These are phyloP conservation scores for Monodelphis domestica DNA, from an alignment of 2,797 vertebrate species.

Conservation along the genomic window DNA sequence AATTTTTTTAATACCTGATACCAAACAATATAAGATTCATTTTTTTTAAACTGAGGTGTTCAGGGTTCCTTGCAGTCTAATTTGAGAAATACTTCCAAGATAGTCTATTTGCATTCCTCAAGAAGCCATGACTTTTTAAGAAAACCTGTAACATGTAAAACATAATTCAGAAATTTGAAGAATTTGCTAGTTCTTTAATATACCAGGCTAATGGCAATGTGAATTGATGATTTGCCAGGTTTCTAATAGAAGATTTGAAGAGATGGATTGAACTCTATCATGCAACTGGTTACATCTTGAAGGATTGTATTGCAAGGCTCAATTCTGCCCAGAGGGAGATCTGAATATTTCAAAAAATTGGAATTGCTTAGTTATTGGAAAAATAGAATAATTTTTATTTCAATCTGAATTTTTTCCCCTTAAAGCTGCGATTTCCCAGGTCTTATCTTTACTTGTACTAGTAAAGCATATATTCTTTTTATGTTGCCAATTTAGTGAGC, in stretches of 20 bases:
- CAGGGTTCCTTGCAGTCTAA: neutral
- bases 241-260: constrained; percentile 17
- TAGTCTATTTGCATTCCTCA: constrained; percentile 67
- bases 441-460: neutral
- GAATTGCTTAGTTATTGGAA: constrained; percentile 22
- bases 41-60: neutral
- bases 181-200: constrained; percentile 14
- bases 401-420: constrained; percentile 8
- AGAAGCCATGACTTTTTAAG: constrained; percentile 50
- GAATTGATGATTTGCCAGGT: constrained; percentile 44
- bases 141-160: constrained; percentile 53
- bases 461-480: constrained; percentile 48
- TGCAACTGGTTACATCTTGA: neutral
- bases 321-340: neutral
- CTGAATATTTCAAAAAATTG: neutral
- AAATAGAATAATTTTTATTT: constrained; percentile 27
- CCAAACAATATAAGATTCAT: neutral
- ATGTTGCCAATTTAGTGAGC: constrained; percentile 65
- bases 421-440: neutral
- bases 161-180: constrained; percentile 40
- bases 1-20: neutral
- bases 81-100: constrained; percentile 52
- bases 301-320: neutral
- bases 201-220: constrained; percentile 43
- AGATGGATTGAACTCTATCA: neutral